phyloP scores from a whole-genome alignment of 1,140 invertebrate genomes.

The Aethina tumida region DNA sequence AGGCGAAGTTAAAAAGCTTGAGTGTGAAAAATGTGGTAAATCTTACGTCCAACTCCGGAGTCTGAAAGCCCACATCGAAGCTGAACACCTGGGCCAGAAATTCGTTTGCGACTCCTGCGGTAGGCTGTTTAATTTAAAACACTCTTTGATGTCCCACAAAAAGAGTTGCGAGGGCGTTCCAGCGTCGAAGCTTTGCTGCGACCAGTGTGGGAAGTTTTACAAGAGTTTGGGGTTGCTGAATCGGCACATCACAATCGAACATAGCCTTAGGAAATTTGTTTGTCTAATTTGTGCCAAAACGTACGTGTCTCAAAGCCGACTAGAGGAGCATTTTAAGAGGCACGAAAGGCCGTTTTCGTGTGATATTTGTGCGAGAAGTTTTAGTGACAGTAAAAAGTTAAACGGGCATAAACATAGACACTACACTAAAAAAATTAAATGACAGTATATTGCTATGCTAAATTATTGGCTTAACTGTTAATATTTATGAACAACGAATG shows the following conservation, averaged over 20 bases:
- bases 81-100: conserved; percentile 6
- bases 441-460: conserved; percentile 1
- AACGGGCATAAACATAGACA: conserved; percentile 24
- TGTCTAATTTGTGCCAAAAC: conserved; percentile 43
- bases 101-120: conserved; percentile 54
- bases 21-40: conserved; percentile 29
- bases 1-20: conserved; percentile 21
- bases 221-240: conserved; percentile 11
- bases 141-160: conserved; percentile 26
- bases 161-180: conserved; percentile 53
- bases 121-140: conserved; percentile 54
- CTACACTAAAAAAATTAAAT: conserved; percentile 1
- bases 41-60: conserved; percentile 37
- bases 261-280: conserved; percentile 27
- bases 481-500: too few relatives aligned
- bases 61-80: conserved; percentile 6
- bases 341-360: conserved; percentile 10
- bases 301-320: conserved; percentile 48
- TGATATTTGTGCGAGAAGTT: conserved; percentile 19
- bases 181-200: conserved; percentile 56
- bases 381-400: conserved; percentile 33
- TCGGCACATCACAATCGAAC: conserved; percentile 32
- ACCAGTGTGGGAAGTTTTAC: conserved; percentile 36
- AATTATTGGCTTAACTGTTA: neutral
- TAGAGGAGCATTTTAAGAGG: conserved; percentile 3